Percentiles rank a stretch among this genome's conserved stretches.
phyloP scores from a whole-genome alignment of 2,888 invertebrate genomes.

The Eilema sororculum region DNA sequence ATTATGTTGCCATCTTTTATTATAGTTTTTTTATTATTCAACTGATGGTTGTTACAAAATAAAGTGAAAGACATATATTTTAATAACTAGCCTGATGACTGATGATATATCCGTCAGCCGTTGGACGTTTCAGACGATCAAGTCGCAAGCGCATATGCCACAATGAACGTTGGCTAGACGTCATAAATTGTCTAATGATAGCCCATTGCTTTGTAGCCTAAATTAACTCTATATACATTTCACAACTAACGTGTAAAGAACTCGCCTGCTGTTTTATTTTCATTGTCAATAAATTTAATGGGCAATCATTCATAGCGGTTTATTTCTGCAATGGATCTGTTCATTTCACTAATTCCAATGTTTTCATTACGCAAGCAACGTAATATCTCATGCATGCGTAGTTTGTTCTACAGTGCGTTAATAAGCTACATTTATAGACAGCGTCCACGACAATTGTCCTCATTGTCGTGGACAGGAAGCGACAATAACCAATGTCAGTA shows the following conservation, averaged over 20 bases:
- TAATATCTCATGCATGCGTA: not conserved
- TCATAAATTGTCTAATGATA: conserved; percentile 52
- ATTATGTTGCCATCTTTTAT: not conserved
- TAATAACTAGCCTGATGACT: conserved; percentile 2
- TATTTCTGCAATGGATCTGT: not conserved
- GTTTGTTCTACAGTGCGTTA: conserved; percentile 18
- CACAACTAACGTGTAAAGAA: conserved; percentile 20
- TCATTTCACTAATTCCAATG: not conserved
- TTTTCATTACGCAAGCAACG: not conserved
- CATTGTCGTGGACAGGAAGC: conserved; percentile 63
- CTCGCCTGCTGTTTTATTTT: conserved; percentile 25
- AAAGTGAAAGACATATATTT: not conserved
- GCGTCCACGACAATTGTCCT: conserved; percentile 54
- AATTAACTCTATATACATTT: conserved; percentile 38
- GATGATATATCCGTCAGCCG: not conserved
- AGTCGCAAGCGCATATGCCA: conserved; percentile 17
- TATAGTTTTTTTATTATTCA: not conserved
- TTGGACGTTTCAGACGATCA: conserved; percentile 8
- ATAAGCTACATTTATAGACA: conserved; percentile 57
- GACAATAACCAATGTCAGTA: conserved; percentile 66
- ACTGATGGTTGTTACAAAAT: not conserved
- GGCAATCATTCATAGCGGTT: not conserved
- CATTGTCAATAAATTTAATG: conserved; percentile 5
- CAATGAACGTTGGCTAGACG: conserved; percentile 51
- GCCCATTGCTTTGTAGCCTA: conserved; percentile 33